Conservation (phyloP, 2,113 vertebrate species). For the Albula goreensis region DNA sequence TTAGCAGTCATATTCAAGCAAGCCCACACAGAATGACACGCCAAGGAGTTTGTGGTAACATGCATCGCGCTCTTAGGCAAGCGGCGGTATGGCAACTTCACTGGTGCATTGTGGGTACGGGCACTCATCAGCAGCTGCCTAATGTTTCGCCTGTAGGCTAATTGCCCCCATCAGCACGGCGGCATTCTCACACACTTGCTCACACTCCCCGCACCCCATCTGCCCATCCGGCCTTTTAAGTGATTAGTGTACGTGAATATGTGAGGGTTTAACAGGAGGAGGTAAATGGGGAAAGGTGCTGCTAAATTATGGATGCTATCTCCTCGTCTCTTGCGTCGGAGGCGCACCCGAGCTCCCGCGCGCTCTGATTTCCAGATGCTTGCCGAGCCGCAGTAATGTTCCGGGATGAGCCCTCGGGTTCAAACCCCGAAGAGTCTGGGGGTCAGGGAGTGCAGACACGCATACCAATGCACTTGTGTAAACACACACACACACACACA, state of each 20-base stretch:
- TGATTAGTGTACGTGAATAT: slow-evolving; percentile 65
- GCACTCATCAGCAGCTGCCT: slow-evolving; percentile 40
- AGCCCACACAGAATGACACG: not conserved
- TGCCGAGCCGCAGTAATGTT: too few species aligned
- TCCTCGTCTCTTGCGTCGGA: slow-evolving; percentile 42
- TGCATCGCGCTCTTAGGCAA: too few species aligned
- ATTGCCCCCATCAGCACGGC: slow-evolving; percentile 47
- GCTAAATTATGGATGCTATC: slow-evolving; percentile 60
- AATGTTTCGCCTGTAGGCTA: slow-evolving; percentile 54
- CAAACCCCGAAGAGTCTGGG: too few species aligned
- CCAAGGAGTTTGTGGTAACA: too few species aligned
- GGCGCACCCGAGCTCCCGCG: not conserved
- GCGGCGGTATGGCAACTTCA: too few species aligned
- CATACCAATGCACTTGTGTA: too few species aligned
- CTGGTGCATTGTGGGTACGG: slow-evolving; percentile 36
- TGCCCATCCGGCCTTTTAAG: slow-evolving; percentile 64
- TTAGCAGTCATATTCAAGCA: not conserved
- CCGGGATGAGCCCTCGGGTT: too few species aligned
- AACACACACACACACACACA: too few species aligned
- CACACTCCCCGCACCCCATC: slow-evolving; percentile 15
- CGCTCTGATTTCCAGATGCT: too few species aligned
- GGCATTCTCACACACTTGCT: slow-evolving; percentile 19
- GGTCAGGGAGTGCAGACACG: too few species aligned
- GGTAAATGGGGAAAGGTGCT: slow-evolving; percentile 37
- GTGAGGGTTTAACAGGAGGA: slow-evolving; percentile 46